phyloP scores from a whole-genome alignment of 2,797 vertebrate genomes.

The Clarias platycephalus region DNA sequence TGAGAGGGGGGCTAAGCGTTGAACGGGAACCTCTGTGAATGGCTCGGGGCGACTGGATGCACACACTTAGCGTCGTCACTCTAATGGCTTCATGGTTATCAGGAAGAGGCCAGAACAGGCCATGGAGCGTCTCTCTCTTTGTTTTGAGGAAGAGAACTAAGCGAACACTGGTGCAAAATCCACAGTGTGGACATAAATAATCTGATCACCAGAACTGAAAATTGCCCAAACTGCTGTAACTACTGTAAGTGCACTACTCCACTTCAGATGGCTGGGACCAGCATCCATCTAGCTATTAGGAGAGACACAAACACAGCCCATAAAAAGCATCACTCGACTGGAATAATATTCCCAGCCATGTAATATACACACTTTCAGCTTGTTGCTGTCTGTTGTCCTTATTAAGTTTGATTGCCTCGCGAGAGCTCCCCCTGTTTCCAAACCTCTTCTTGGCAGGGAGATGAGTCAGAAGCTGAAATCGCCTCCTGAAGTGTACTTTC shows the following conservation, averaged over 20 bases:
- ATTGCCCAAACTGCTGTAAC: constrained; percentile 22
- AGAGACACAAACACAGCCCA: constrained; percentile 40
- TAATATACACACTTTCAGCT: constrained; percentile 37
- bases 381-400: constrained; percentile 43
- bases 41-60: constrained; percentile 64
- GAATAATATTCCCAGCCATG: constrained; percentile 37
- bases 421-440: constrained; percentile 41
- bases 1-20: constrained; percentile 69
- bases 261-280: constrained; percentile 14
- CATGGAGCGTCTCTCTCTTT: neutral
- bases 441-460: constrained; percentile 37
- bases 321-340: constrained; percentile 31
- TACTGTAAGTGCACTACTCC: constrained; percentile 10
- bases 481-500: constrained; percentile 47
- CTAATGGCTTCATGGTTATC: constrained; percentile 25
- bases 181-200: constrained; percentile 19
- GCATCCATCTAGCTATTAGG: constrained; percentile 37
- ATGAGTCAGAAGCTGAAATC: constrained; percentile 41
- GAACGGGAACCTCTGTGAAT: constrained; percentile 71
- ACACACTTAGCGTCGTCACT: constrained; percentile 6
- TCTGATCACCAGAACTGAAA: constrained; percentile 12
- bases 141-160: constrained; percentile 2
- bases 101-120: neutral
- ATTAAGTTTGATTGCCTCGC: constrained; percentile 44
- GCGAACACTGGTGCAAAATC: neutral